Conservation (phyloP, 2,888 invertebrate genomes). For the Eristalinus sepulchralis region DNA sequence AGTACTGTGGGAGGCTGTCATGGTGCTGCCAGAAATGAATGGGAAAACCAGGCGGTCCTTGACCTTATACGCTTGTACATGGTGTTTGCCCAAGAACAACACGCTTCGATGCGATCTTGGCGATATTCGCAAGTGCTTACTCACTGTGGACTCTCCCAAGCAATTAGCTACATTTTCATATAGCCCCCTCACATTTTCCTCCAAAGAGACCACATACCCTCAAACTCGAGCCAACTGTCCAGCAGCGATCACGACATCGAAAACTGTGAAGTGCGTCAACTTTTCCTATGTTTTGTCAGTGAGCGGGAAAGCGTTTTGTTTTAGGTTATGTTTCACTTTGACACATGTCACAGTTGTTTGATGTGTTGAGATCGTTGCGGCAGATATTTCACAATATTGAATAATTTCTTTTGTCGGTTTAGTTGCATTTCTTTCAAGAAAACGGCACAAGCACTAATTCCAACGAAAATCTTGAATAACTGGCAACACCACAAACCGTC, state of each 20-base stretch:
- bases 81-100: not conserved
- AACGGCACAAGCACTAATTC: no score
- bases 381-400: not conserved
- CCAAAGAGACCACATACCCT: no score
- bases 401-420: not conserved
- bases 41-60: not conserved
- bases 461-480: not conserved
- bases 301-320: not conserved
- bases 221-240: no score
- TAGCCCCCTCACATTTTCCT: no score
- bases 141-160: no score
- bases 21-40: slow-evolving; percentile 3
- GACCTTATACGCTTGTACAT: not conserved
- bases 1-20: slow-evolving; percentile 14
- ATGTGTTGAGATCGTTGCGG: not conserved
- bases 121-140: not conserved
- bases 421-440: no score
- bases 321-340: not conserved
- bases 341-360: not conserved
- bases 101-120: not conserved
- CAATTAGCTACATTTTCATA: no score
- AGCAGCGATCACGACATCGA: no score
- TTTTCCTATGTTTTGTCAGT: not conserved
- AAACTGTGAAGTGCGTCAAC: not conserved
- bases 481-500: slow-evolving; percentile 22